phyloP scores from a whole-genome alignment of 2,888 invertebrate species.

The Laothoe populi region DNA sequence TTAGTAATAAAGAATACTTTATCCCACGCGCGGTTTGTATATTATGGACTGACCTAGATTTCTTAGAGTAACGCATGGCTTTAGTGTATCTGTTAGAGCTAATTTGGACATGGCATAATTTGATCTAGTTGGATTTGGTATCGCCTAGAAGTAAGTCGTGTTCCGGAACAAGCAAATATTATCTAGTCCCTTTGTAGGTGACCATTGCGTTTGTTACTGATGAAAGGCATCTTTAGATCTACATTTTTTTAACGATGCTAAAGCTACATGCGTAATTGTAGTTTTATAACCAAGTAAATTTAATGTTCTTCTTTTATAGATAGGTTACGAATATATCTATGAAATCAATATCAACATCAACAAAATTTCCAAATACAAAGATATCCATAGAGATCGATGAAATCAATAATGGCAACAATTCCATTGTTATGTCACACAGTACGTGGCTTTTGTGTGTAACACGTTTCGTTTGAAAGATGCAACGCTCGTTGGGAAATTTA shows the following conservation, averaged over 20 bases:
- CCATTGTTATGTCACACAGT: constrained; percentile 39
- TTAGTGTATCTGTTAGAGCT: constrained; percentile 33
- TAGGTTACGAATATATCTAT: not conserved
- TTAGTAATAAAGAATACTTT: constrained; percentile 63
- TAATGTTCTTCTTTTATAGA: not conserved
- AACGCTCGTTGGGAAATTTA: constrained; percentile 15
- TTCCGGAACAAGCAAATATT: not conserved
- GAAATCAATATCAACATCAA: not conserved
- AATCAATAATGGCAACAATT: constrained; percentile 34
- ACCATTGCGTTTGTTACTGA: no score
- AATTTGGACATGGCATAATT: not conserved
- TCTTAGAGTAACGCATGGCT: constrained; percentile 34
- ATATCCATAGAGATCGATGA: constrained; percentile 24
- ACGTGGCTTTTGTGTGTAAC: constrained; percentile 33
- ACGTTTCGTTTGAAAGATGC: constrained; percentile 24
- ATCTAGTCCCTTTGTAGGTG: no score
- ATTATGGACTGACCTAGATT: constrained; percentile 76
- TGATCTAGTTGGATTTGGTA: not conserved
- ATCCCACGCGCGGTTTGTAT: constrained; percentile 65
- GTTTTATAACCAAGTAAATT: no score
- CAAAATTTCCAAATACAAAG: not conserved
- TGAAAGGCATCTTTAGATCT: no score
- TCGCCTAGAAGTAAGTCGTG: not conserved
- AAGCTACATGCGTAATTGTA: not conserved
- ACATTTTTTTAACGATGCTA: not conserved